Conservation (phyloP, 1,140 invertebrate species). For the Lordiphosa mommai region DNA sequence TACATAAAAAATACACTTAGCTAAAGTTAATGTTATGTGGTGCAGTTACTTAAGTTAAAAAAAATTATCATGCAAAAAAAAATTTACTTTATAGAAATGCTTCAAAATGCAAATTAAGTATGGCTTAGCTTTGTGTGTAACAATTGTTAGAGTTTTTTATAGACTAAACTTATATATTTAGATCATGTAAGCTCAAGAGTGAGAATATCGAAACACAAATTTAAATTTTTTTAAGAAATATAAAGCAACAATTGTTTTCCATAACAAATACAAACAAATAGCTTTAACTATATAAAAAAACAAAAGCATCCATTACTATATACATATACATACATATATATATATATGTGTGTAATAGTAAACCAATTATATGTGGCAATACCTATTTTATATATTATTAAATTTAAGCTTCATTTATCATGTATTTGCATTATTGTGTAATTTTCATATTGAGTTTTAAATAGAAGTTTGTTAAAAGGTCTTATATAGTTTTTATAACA, state of each 20-base stretch:
- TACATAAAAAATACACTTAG: conserved; percentile 27
- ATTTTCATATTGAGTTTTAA: not conserved
- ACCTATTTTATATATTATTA: conserved; percentile 30
- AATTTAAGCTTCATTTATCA: conserved; percentile 24
- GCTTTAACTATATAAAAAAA: conserved; percentile 54
- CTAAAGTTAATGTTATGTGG: conserved; percentile 38
- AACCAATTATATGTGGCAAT: conserved; percentile 26
- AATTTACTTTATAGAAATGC: conserved; percentile 67
- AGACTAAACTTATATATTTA: conserved; percentile 52
- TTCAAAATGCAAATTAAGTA: conserved; percentile 38
- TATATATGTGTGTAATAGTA: too few relatives aligned
- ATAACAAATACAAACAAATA: conserved; percentile 57
- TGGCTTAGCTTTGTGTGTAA: conserved; percentile 68
- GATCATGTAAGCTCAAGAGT: conserved; percentile 68
- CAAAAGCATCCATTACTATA: conserved; percentile 8
- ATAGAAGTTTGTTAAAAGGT: too few relatives aligned
- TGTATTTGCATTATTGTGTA: conserved; percentile 6
- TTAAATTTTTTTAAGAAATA: conserved; percentile 42
- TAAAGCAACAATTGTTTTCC: conserved; percentile 61
- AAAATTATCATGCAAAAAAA: conserved; percentile 33
- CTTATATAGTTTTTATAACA: too few relatives aligned
- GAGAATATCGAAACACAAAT: conserved; percentile 55
- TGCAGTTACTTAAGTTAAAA: conserved; percentile 50
- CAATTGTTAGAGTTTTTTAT: conserved; percentile 63
- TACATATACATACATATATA: too few relatives aligned